phyloP scores from a whole-genome alignment of 1,140 invertebrate genomes.

The Neuroterus valhalla region DNA sequence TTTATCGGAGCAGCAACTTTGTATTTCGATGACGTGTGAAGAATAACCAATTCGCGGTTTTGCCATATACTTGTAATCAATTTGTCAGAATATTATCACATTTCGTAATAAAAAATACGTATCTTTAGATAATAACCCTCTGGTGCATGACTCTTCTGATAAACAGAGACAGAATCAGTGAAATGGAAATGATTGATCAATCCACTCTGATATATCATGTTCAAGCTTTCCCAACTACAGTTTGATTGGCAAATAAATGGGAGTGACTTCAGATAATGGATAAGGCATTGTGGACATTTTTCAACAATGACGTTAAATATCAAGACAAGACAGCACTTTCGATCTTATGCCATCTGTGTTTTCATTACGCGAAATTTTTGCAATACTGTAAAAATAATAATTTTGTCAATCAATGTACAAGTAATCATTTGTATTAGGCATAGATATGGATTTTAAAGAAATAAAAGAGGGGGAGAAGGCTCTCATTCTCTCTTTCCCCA shows the following conservation, averaged over 20 bases:
- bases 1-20: background rate
- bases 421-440: no score
- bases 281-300: conserved; percentile 7
- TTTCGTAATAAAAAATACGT: conserved; percentile 1
- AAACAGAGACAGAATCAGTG: conserved; percentile 1
- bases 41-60: background rate
- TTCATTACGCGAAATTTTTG: background rate
- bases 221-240: background rate
- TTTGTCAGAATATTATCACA: background rate
- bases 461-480: background rate
- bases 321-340: background rate
- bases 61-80: background rate
- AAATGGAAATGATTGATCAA: conserved; percentile 21
- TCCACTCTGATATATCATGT: background rate
- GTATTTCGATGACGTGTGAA: background rate
- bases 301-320: conserved; percentile 1
- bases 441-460: background rate
- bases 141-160: background rate
- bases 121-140: background rate
- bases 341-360: background rate
- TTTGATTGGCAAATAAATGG: conserved; percentile 23
- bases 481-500: no score
- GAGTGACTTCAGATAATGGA: conserved; percentile 9
- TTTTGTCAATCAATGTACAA: no score
- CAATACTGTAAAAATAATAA: no score